Evolutionary conservation across 2,888 invertebrate species (phyloP), one percentile per base, ranked within the genome.

Genomic region (Polyommatus icarus): DNA sequence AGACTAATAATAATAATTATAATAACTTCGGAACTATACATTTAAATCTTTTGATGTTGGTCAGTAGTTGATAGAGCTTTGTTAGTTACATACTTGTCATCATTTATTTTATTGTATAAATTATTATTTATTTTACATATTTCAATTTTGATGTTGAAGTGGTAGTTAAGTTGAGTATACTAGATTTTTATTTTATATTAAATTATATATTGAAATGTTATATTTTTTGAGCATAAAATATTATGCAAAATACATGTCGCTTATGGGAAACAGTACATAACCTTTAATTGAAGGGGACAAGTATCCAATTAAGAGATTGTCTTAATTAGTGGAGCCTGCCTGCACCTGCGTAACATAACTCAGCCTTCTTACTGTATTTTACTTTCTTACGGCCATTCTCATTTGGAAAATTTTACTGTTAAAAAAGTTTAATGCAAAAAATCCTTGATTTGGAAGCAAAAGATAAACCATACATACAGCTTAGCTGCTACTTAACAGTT

Each of bases 261-360:
- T 12, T 67, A 67, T 73, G 50, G 24, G 32, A 18, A 50, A 24
- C 15, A 73, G 54, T 75, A 75, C 54, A 50, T 75, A 40, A 54
- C 73, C 54, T 75, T 50, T 50, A 75, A 75, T 54, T 75, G 75
- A 54, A 75, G 75, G 24, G 54, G 24, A 54, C 75, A 75, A 75
- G 54, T 75, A 40, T 50, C 75, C 75, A 54, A 50, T 75, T 75
- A 85, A 86, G 75, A 50, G 50, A 75, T 75, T 75, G 75, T 86
- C 87, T 89, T 91, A 91, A 91, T 91, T 91, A 90, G 89, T 84
- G 82, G 86, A 88, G 85, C 84, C 86, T 87, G 86, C 84, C 86
- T 87, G 88, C 90, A 90, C 90, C 90, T 90, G 90, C 84, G 88
- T 84, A 83, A 80, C 84, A 78, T 75, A 75, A 75, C 75, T 75